Evolutionary conservation across 2,797 vertebrate species (phyloP).

Genomic region (Oryzias sinensis): DNA sequence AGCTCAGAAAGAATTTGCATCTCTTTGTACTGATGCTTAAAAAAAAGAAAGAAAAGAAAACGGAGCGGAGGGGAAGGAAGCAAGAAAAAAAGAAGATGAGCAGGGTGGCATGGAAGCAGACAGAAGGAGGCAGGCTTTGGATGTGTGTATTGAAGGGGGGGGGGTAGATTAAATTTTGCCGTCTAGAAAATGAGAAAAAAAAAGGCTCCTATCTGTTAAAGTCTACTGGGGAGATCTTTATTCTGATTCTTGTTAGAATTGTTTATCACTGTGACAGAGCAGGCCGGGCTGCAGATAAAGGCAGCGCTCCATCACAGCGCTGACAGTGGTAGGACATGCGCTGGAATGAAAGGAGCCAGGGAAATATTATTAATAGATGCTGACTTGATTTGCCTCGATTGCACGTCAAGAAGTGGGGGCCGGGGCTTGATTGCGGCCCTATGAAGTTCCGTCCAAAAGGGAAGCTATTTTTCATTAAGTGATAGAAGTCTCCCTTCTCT

Average conservation of each 20-base stretch:
- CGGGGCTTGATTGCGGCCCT: conserved; percentile 95
- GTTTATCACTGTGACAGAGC: conserved; percentile 99
- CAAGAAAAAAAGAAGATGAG: conserved; percentile 51
- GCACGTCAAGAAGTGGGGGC: conserved; percentile 93
- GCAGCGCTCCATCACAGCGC: conserved; percentile 96
- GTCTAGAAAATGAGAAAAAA: conserved; percentile 99
- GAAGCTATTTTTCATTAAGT: conserved; percentile 99
- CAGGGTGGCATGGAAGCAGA: conserved; percentile 24
- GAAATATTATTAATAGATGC: conserved; percentile 99
- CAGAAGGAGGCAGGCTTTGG: conserved; percentile 25
- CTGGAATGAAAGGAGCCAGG: conserved; percentile 97
- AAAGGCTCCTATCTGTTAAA: conserved; percentile 85
- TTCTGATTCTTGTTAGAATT: conserved; percentile 99
- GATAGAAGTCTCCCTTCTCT: conserved; percentile 89
- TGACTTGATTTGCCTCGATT: conserved; percentile 97
- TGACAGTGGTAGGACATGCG: conserved; percentile 98
- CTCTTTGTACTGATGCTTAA: conserved; percentile 95
- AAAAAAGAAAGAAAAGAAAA: conserved; percentile 47
- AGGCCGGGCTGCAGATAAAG: conserved; percentile 98
- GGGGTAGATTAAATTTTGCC: conserved; percentile 99
- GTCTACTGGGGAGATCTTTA: conserved; percentile 99
- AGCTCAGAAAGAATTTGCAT: conserved; percentile 92
- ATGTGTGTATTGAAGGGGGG: conserved; percentile 16
- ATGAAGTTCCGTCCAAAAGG: conserved; percentile 99
- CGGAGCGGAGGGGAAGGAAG: conserved; percentile 40